phyloP scores from a whole-genome alignment of 37 sponge, comb jelly and placozoan species.

The Beroe forskalii region DNA sequence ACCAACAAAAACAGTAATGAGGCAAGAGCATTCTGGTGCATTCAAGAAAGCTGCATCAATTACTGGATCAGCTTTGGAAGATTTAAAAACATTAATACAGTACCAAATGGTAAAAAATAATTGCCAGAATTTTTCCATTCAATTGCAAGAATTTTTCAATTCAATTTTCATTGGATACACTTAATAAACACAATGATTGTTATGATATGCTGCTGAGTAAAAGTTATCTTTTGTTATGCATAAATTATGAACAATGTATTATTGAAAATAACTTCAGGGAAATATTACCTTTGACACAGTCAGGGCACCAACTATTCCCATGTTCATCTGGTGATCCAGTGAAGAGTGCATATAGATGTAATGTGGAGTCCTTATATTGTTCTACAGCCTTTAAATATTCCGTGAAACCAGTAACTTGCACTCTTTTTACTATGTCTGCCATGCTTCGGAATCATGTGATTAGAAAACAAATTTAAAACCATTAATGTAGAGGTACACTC shows the following conservation, averaged over 20 bases:
- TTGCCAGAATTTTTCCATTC: too few relatives aligned
- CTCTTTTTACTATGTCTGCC: conserved; percentile 30
- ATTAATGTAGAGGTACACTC: too few relatives aligned
- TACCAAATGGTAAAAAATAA: neutral
- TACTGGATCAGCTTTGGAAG: conserved; percentile 48
- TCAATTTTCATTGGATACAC: too few relatives aligned
- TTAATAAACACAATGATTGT: neutral
- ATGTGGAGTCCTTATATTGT: conserved; percentile 22
- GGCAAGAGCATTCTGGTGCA: conserved; percentile 32
- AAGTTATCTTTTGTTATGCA: too few relatives aligned
- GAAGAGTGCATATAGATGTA: conserved; percentile 30
- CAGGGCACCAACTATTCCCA: conserved; percentile 64
- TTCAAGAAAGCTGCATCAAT: conserved; percentile 8
- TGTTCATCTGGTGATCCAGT: neutral
- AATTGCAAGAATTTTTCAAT: too few relatives aligned
- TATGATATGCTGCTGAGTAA: too few relatives aligned
- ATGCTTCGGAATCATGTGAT: neutral
- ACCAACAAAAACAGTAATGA: conserved; percentile 6
- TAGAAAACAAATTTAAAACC: too few relatives aligned
- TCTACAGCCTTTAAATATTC: conserved; percentile 38
- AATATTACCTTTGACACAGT: conserved; percentile 18
- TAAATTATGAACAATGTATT: too few relatives aligned
- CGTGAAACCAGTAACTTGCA: conserved; percentile 22
- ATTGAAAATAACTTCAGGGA: too few relatives aligned
- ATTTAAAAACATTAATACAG: too few relatives aligned